These are phyloP conservation scores for Catocala fraxini DNA, from an alignment of 2,888 invertebrate species.

Conservation along the genomic window DNA sequence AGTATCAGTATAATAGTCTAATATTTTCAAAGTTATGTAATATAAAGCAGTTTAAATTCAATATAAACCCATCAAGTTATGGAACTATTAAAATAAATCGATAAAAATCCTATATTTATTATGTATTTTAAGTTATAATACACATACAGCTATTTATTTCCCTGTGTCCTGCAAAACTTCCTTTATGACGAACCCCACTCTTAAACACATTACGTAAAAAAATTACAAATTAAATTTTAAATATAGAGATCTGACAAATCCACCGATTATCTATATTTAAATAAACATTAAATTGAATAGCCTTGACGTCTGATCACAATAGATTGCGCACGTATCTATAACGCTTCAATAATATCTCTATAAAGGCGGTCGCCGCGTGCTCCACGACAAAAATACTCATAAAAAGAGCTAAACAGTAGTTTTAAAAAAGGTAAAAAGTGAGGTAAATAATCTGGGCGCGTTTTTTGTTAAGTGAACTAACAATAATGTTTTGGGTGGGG, in stretches of 20 bases:
- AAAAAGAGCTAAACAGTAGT: constrained; percentile 80
- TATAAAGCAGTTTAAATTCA: too few species aligned
- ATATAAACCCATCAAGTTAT: too few species aligned
- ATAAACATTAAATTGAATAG: constrained; percentile 83
- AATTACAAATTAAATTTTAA: constrained; percentile 50
- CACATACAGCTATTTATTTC: background rate
- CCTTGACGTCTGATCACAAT: constrained; percentile 74
- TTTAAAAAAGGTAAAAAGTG: constrained; percentile 85
- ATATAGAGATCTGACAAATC: constrained; percentile 55
- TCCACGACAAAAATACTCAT: constrained; percentile 78
- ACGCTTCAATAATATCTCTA: constrained; percentile 77
- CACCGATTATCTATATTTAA: constrained; percentile 72
- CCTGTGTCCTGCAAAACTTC: constrained; percentile 3
- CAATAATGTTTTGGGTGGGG: constrained; percentile 73
- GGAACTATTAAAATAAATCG: too few species aligned
- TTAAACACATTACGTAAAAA: constrained; percentile 28
- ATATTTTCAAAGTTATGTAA: too few species aligned
- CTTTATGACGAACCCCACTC: constrained; percentile 22
- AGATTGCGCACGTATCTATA: constrained; percentile 62
- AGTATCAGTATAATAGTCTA: too few species aligned
- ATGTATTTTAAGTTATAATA: too few species aligned
- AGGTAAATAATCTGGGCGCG: constrained; percentile 84
- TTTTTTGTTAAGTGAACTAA: constrained; percentile 73
- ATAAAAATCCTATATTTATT: too few species aligned
- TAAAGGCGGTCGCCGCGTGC: constrained; percentile 79